Percentiles rank a stretch among this genome's conserved stretches.
These are phyloP conservation scores for Dipus sagitta DNA, from an alignment of 2,797 vertebrate species.

Conservation along the genomic window DNA sequence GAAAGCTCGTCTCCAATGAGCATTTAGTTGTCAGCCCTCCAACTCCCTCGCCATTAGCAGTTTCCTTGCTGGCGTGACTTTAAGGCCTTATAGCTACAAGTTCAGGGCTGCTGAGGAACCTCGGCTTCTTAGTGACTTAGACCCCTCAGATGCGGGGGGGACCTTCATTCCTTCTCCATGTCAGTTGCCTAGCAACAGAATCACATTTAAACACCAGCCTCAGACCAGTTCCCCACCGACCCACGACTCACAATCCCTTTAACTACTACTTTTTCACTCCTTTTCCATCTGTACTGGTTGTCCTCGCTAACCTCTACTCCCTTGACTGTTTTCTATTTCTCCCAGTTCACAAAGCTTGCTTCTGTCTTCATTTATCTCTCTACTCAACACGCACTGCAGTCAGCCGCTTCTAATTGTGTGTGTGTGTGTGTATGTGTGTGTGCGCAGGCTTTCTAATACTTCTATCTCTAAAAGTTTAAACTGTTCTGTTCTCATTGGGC, in stretches of 20 bases:
- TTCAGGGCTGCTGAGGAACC: slow-evolving; percentile 11
- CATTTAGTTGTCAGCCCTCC: background rate
- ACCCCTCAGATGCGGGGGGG: background rate
- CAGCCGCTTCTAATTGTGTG: background rate
- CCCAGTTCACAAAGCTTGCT: background rate
- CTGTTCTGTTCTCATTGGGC: background rate
- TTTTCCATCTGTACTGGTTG: background rate
- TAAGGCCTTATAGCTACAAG: background rate
- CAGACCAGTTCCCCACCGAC: background rate
- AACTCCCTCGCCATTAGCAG: background rate
- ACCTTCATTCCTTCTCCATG: background rate
- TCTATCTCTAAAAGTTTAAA: background rate
- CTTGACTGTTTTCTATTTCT: background rate
- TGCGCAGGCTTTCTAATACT: background rate
- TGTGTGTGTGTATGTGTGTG: too few relatives aligned
- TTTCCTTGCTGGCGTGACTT: background rate
- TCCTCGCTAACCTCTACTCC: background rate
- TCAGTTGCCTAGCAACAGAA: slow-evolving; percentile 22
- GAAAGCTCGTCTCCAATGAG: accelerated
- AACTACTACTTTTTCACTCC: slow-evolving; percentile 10
- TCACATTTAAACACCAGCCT: background rate
- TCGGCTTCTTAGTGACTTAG: slow-evolving; percentile 17
- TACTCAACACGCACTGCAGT: background rate
- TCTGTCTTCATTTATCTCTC: slow-evolving; percentile 30
- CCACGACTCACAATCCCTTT: background rate